Base-by-base conservation (phyloP, 2,888 invertebrate species). In the Napeogenes inachia region DNA sequence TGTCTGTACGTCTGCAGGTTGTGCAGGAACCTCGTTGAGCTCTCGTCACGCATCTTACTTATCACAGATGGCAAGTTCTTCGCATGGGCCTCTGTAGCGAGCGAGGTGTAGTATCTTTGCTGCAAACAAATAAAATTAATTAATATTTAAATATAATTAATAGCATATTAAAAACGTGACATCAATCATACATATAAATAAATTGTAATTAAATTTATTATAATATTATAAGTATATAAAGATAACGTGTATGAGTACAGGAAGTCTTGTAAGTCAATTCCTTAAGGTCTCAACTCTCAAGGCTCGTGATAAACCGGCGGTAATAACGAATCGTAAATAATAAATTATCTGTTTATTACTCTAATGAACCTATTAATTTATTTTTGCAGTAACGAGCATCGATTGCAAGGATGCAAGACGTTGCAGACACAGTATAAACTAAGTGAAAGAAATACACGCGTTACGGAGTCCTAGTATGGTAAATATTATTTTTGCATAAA, bases 61-160 rank as follows among this genome's bases (percentile, higher is more conserved):
- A 95, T 88, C 3, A 94, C 94, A 0, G 92, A 92, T 0, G 94
- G 94, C 3, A 96, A 84, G 2, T 91, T 92, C 32, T 87, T 80
- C 12, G 94, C 91, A n/a, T 89, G 86, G 0, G 94, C 94, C 66
- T 93, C 92, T 0, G 84, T 76, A 0, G 95, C 93, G 32, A 96
- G 80, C 21, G 94, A 93, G 12, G 93, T 91, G 80, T 95, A 95
- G 77, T 96, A 96, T 53, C 84, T 84, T 75, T 93, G 94, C 88
- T 94, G 93, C 2, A 80, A 85, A 42, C 10, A 42, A 6, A 42
- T 42, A 35, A 35, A 35, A 4, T 4, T 35, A 35, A 5, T 6
- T 35, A 5, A 35, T 35, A 35, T 35, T 35, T 21, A 21, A 21
- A 21, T 21, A 21, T 21, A 21, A 21, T 21, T 21, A 21, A 21